These are phyloP conservation scores for Varroa destructor DNA, from an alignment of 1,140 invertebrate species.

Conservation along the genomic window DNA sequence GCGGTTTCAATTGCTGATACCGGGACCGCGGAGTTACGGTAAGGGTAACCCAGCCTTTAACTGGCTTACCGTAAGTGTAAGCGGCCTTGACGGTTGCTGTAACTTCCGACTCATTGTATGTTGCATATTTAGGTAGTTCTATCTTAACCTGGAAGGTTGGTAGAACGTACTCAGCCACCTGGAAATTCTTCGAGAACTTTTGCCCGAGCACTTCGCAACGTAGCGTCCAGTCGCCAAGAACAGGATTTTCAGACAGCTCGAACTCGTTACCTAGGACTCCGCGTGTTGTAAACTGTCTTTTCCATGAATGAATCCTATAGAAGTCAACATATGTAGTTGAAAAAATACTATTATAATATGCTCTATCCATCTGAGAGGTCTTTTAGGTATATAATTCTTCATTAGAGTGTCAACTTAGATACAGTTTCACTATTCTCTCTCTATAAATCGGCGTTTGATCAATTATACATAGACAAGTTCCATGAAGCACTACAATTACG, in stretches of 20 bases:
- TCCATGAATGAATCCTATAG: slow-evolving; percentile 8
- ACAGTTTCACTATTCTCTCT: neutral
- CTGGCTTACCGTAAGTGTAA: slow-evolving; percentile 66
- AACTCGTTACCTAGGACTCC: slow-evolving; percentile 63
- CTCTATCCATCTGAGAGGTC: neutral
- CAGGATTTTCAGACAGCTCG: slow-evolving; percentile 62
- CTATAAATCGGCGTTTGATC: too few species aligned
- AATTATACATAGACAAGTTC: too few species aligned
- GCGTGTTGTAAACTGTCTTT: slow-evolving; percentile 24
- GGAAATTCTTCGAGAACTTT: slow-evolving; percentile 49
- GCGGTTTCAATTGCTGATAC: slow-evolving; percentile 34
- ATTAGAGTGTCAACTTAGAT: neutral
- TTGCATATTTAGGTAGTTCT: slow-evolving; percentile 60
- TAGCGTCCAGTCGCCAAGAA: slow-evolving; percentile 83
- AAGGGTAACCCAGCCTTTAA: slow-evolving; percentile 43
- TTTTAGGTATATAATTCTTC: slow-evolving; percentile 23
- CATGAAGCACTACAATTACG: too few species aligned
- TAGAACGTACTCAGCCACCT: slow-evolving; percentile 77
- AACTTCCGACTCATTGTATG: slow-evolving; percentile 61
- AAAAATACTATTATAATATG: neutral
- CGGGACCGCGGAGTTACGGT: slow-evolving; percentile 35
- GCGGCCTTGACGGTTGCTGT: slow-evolving; percentile 63
- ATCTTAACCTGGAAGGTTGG: slow-evolving; percentile 87
- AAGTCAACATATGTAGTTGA: neutral
- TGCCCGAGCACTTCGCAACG: slow-evolving; percentile 39